phyloP scores from a whole-genome alignment of 2,888 invertebrate species.

The Imbricaverruca yamaguchii region DNA sequence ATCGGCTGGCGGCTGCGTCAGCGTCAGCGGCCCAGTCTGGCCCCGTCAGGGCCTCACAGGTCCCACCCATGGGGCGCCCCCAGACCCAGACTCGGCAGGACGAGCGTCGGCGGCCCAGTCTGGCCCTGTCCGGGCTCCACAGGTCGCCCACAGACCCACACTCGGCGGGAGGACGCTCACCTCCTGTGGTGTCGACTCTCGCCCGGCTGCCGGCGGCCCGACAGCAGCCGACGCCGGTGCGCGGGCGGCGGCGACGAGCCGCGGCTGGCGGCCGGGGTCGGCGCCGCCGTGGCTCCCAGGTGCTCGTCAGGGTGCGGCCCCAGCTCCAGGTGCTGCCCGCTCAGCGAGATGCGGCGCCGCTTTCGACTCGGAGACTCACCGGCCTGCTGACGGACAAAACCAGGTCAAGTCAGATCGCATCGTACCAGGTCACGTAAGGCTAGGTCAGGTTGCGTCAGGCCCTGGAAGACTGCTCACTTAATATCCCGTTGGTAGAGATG shows the following conservation, averaged over 20 bases:
- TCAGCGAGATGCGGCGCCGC: conserved; percentile 15
- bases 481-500: no score
- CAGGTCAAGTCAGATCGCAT: neutral
- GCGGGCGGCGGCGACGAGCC: conserved; percentile 8
- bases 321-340: conserved; percentile 14
- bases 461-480: no score
- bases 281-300: neutral
- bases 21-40: no score
- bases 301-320: neutral
- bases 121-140: neutral
- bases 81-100: neutral
- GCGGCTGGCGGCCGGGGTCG: neutral
- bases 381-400: neutral
- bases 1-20: no score
- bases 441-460: no score
- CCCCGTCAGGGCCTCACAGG: neutral
- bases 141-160: neutral
- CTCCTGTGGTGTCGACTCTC: neutral
- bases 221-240: neutral
- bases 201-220: neutral
- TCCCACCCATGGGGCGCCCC: neutral
- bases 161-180: neutral
- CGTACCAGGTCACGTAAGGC: no score
- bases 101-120: no score
- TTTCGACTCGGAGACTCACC: conserved; percentile 11